Conservation (phyloP, 2,797 vertebrate genomes). For the Notamacropus eugenii region DNA sequence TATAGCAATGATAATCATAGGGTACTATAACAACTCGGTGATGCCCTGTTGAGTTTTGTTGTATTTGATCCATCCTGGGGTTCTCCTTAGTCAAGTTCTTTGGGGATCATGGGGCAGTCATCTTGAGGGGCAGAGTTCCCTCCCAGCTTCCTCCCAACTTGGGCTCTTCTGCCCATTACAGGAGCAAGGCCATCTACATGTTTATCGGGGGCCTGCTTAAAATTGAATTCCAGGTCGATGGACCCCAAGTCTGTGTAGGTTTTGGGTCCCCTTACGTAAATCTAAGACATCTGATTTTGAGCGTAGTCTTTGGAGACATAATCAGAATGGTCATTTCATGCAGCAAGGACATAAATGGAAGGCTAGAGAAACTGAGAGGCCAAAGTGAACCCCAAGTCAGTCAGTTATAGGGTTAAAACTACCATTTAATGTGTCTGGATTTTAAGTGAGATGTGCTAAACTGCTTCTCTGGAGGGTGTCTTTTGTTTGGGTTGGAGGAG, state of each 20-base stretch:
- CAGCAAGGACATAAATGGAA: background rate
- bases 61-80: background rate
- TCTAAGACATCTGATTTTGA: background rate
- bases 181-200: background rate
- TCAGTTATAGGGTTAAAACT: background rate
- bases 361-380: background rate
- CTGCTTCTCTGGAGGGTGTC: background rate
- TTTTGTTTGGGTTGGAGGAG: background rate
- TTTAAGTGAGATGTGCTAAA: background rate
- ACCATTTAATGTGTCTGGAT: background rate
- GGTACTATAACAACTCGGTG: background rate
- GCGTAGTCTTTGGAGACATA: background rate
- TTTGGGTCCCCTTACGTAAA: background rate
- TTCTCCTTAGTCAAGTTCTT: background rate
- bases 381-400: background rate
- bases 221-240: background rate
- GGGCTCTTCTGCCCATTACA: background rate
- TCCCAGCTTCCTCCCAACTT: background rate
- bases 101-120: background rate
- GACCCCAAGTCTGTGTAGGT: background rate
- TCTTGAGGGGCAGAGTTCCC: background rate
- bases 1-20: background rate
- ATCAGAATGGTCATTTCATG: background rate
- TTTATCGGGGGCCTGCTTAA: background rate
- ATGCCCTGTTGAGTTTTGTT: background rate